Evolutionary conservation across 2,888 invertebrate species (phyloP).

Genomic region (Galeopsomyia nigrocyanea): DNA sequence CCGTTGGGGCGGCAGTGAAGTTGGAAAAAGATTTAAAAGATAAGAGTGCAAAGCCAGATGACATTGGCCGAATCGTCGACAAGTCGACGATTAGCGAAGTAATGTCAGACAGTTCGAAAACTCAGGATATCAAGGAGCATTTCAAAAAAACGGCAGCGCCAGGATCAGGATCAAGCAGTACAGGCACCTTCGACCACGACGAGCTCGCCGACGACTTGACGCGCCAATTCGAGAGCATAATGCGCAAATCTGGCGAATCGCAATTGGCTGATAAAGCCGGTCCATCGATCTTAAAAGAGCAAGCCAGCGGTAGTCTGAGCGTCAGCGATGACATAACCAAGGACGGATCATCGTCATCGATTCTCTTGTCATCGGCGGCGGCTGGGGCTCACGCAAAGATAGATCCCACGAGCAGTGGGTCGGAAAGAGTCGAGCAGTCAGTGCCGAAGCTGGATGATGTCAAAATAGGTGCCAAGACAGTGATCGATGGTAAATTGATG

Average conservation of each 20-base stretch:
- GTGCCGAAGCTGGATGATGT: constrained; percentile 8
- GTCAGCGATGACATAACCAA: constrained; percentile 62
- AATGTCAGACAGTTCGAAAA: constrained; percentile 52
- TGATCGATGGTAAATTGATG: constrained; percentile 29
- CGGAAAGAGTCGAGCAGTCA: constrained; percentile 61
- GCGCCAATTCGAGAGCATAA: constrained; percentile 60
- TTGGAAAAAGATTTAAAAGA: constrained; percentile 56
- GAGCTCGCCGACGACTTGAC: constrained; percentile 62
- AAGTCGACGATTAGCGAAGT: constrained; percentile 53
- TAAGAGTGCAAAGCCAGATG: constrained; percentile 42
- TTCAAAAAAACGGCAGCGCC: constrained; percentile 37
- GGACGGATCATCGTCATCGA: constrained; percentile 62
- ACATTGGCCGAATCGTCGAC: constrained; percentile 50
- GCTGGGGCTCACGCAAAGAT: constrained; percentile 54
- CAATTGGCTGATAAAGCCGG: constrained; percentile 22
- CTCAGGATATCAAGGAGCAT: constrained; percentile 50
- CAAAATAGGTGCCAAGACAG: constrained; percentile 21
- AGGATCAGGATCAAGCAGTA: neutral
- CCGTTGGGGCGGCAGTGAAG: constrained; percentile 57
- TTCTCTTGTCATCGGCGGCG: constrained; percentile 57
- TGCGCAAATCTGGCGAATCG: constrained; percentile 48
- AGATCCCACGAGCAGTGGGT: constrained; percentile 63
- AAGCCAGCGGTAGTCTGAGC: constrained; percentile 59
- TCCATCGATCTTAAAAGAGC: constrained; percentile 51
- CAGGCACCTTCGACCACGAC: constrained; percentile 54